Base-by-base conservation (phyloP, 2,113 vertebrate genomes). In the Phycodurus eques region DNA sequence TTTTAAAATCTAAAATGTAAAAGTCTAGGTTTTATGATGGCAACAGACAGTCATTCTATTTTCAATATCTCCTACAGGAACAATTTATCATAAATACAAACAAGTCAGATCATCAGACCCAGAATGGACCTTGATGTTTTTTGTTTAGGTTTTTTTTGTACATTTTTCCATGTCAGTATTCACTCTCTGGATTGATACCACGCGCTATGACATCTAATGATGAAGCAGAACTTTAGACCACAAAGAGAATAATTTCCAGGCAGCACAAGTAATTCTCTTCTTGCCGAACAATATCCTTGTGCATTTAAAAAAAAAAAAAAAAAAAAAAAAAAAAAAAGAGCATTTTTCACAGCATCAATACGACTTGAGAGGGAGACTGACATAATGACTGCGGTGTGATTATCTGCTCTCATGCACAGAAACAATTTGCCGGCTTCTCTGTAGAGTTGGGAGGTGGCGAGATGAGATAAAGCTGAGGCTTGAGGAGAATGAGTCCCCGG, bases 321-420 rank as follows among this genome's bases (percentile, higher is more conserved):
- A 60, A 27, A 46, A 44, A 35, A 62, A 74, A 56, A 39, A 46
- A 66, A 60, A 63, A 39, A 2, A 43, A 12, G 11, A 13, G 10
- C 67, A 31, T 46, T 64, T 72, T 79, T 81, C 65, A 75, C 44
- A 56, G 75, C 81, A 78, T 84, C 78, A 72, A 83, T 82, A 80
- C 70, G 63, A 70, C 71, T 77, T 61, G 62, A 75, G 54, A 12
- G 62, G 17, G 20, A 14, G 39, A 78, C 79, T 73, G 82, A 85
- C 78, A 84, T 79, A 83, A 86, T 84, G 83, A 80, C 85, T 86
- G 81, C 74, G 63, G 81, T 81, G 83, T 85, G 85, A 89, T 88
- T 87, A 87, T 85, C 84, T 77, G 84, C 72, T 85, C 80, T 87
- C 80, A 73, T 80, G 82, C 83, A 74, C 85, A 80, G 76, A 91